Percentiles rank a stretch among this genome's conserved stretches.
Evolutionary conservation across 2,797 vertebrate genomes (phyloP).

Genomic region (Steatocranus sp.): DNA sequence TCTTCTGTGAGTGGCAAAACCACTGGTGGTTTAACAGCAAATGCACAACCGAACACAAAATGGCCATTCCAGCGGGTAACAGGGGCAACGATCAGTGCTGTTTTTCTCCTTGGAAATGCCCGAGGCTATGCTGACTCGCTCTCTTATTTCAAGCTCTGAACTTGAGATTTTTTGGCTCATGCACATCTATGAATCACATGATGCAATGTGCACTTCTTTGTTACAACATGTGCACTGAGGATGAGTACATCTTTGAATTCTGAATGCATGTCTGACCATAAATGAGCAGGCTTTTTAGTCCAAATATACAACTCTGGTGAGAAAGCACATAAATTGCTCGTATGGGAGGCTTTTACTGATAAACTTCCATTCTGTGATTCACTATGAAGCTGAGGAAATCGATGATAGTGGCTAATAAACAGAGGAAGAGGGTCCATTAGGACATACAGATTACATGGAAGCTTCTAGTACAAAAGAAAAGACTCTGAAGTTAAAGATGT

Average conservation of each 20-base stretch:
- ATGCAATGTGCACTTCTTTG: not conserved
- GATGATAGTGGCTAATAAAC: not conserved
- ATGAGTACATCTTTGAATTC: not conserved
- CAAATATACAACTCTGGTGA: not conserved
- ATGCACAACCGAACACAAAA: not conserved
- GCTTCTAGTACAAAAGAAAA: not conserved
- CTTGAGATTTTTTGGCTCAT: not conserved
- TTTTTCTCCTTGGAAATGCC: slow-evolving; percentile 9
- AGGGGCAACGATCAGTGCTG: slow-evolving; percentile 5
- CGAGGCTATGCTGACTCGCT: slow-evolving; percentile 12
- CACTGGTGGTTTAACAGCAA: not conserved
- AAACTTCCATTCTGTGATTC: not conserved
- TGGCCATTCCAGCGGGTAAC: slow-evolving; percentile 24
- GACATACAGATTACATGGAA: not conserved
- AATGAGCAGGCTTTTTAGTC: not conserved
- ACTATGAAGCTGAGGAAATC: not conserved
- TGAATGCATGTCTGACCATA: not conserved
- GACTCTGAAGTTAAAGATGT: not conserved
- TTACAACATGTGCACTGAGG: not conserved
- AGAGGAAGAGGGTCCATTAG: not conserved
- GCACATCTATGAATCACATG: not conserved
- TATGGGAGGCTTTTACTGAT: not conserved
- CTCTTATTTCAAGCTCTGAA: slow-evolving; percentile 35
- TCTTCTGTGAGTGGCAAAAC: not conserved
- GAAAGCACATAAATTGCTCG: not conserved